Evolutionary conservation across 2,888 invertebrate genomes (phyloP).

Genomic region (Dascillus cervinus): DNA sequence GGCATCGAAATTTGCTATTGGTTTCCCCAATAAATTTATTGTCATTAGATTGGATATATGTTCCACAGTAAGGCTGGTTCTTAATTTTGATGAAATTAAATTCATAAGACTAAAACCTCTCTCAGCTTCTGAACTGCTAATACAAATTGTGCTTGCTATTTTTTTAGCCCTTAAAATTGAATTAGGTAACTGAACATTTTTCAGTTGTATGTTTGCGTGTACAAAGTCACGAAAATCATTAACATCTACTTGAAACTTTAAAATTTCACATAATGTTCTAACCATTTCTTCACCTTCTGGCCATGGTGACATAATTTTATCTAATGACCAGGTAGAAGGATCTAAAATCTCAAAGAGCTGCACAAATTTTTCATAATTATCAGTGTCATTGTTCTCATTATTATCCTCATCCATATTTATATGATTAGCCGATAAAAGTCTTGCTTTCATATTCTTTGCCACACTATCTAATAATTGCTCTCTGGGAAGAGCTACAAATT

Average conservation of each 20-base stretch:
- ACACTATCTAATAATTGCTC: not conserved
- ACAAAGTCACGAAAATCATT: not conserved
- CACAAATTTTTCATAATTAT: not conserved
- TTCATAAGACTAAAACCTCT: not conserved
- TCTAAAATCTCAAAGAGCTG: not conserved
- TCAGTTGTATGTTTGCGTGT: not conserved
- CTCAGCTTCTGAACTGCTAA: not conserved
- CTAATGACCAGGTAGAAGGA: not conserved
- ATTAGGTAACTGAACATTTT: not conserved
- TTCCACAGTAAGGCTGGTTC: not conserved
- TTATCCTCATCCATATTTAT: not conserved
- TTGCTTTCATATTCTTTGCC: not conserved
- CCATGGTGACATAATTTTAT: not conserved
- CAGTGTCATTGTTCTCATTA: not conserved
- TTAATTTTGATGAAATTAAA: not conserved
- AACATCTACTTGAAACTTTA: not conserved
- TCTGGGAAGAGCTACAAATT: not conserved
- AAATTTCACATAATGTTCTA: not conserved
- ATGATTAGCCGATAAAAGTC: not conserved
- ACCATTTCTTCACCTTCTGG: not conserved
- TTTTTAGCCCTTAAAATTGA: not conserved
- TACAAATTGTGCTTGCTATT: not conserved
- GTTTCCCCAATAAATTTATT: not conserved
- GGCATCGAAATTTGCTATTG: conserved; percentile 13
- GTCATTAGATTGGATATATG: not conserved